Base-by-base conservation (phyloP, 2,113 vertebrate genomes). In the Tonatia bakeri region DNA sequence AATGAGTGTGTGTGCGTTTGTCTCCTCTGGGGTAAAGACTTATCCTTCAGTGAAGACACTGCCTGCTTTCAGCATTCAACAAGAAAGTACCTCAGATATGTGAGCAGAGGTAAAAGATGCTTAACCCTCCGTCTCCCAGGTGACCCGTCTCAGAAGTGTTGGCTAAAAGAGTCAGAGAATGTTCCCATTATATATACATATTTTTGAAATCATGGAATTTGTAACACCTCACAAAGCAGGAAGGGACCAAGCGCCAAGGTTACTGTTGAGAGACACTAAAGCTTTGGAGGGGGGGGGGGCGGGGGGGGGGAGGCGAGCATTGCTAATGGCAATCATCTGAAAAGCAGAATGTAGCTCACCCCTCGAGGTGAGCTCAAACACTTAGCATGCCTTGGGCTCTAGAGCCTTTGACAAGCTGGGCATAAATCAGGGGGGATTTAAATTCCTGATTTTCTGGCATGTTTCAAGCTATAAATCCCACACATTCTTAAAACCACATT, bases 361-460 rank as follows among this genome's bases (percentile, higher is more conserved):
- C 93, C 43, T 50, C 86, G 79, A 91, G 43, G 43, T 24, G 24
- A 22, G 4, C 80, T 87, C 54, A 90, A 84, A 97, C 52, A 54
- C 52, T 43, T 40, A 86, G 64, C 43, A 31, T 94, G 70, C 80
- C 43, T 61, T 93, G 95, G 52, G 77, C 56, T 70, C 94, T 12
- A 26, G 77, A 94, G 59, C 17, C n/a, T 96, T 83, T 90, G 72
- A 93, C 22, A 50, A 45, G 12, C 47, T n/a, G 93, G 67, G 86
- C 94, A 82, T 77, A 96, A 92, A 96, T 96, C 65, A 92, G 52
- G 5, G 64, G 43, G 43, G 22, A 87, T 72, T 97, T 89, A 95
- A 96, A 94, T 93, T 94, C 20, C 36, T 83, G 90, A 72, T 96
- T 97, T 96, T 94, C 91, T 96, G 93, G 84, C 70, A 72, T 72